Conservation (phyloP, 2,888 invertebrate genomes). For the Callyntrura sp. region DNA sequence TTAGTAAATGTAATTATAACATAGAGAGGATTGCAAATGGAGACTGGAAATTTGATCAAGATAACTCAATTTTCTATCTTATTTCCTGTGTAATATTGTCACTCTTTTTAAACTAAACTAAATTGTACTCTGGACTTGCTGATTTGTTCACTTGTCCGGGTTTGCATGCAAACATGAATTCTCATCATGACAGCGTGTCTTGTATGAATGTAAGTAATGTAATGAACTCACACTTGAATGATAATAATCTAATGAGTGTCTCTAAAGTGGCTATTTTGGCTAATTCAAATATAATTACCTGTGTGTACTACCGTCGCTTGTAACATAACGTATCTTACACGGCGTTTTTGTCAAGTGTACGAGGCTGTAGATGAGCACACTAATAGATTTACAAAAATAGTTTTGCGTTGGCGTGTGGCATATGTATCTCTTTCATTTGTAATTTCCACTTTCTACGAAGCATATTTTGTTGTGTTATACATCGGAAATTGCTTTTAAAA, state of each 20-base stretch:
- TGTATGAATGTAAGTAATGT: not conserved
- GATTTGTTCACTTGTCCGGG: not conserved
- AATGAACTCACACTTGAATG: not conserved
- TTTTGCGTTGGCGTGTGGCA: not conserved
- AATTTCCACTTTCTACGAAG: not conserved
- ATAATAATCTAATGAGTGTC: not conserved
- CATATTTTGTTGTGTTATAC: not conserved
- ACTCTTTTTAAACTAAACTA: not conserved
- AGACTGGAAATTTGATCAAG: slow-evolving; percentile 54
- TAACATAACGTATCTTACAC: too few species aligned
- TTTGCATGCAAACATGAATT: not conserved
- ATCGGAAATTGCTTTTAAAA: not conserved
- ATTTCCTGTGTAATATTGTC: not conserved
- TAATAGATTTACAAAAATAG: not conserved
- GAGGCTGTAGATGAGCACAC: too few species aligned
- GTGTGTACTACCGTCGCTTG: too few species aligned
- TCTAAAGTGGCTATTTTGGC: too few species aligned
- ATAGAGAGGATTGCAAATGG: slow-evolving; percentile 73
- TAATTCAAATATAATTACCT: too few species aligned
- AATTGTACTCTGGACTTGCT: too few species aligned
- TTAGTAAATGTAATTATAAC: not conserved
- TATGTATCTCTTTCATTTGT: not conserved
- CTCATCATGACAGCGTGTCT: not conserved
- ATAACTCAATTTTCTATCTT: not conserved
- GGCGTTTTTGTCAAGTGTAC: too few species aligned